Percentiles rank a stretch among this genome's conserved stretches.
These are phyloP conservation scores for Nycticorax nycticorax DNA, from an alignment of 2,113 vertebrate genomes.

Conservation along the genomic window DNA sequence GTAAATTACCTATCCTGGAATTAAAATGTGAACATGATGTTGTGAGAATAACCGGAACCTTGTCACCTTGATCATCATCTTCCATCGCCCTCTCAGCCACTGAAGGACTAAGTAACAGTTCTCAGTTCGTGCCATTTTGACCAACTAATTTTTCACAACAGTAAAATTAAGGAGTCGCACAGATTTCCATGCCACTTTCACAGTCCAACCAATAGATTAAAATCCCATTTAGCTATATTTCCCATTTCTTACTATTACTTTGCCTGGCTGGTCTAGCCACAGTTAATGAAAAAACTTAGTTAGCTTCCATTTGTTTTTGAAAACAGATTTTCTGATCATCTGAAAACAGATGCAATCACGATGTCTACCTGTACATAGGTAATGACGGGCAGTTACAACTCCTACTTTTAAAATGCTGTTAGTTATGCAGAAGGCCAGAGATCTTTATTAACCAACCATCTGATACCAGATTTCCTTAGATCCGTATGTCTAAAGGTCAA, in stretches of 20 bases:
- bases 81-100: not conserved
- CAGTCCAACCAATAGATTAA: not conserved
- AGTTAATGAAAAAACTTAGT: not conserved
- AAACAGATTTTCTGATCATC: not conserved
- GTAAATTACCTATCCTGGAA: not conserved
- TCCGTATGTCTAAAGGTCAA: not conserved
- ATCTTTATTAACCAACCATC: not conserved
- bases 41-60: not conserved
- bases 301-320: not conserved
- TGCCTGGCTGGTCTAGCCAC: not conserved
- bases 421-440: not conserved
- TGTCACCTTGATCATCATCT: not conserved
- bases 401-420: not conserved
- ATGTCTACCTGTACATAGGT: rapidly evolving
- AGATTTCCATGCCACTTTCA: not conserved
- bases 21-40: not conserved
- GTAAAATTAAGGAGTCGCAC: not conserved
- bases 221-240: not conserved
- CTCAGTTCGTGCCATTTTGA: not conserved
- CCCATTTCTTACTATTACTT: not conserved
- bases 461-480: not conserved
- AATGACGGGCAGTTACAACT: not conserved
- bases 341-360: not conserved
- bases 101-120: not conserved
- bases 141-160: not conserved